These are phyloP conservation scores for Drosophila virilis DNA, from an alignment of 1,140 invertebrate species.

Conservation along the genomic window DNA sequence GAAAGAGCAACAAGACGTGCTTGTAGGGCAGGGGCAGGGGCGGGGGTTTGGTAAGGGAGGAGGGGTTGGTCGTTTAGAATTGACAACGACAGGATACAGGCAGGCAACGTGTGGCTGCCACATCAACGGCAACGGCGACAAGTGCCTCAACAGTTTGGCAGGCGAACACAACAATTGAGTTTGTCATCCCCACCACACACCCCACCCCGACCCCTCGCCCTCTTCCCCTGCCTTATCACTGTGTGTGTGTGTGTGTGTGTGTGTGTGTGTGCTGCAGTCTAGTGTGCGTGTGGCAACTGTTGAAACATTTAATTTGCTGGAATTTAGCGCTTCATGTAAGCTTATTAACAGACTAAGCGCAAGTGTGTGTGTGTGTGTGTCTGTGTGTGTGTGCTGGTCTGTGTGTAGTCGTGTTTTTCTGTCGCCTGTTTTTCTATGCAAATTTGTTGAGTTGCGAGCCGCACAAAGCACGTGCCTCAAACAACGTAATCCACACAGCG, in stretches of 20 bases:
- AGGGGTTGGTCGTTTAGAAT: conserved; percentile 42
- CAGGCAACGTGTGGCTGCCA: conserved; percentile 37
- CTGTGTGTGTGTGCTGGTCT: not conserved
- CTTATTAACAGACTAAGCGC: conserved; percentile 71
- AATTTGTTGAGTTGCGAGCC: conserved; percentile 41
- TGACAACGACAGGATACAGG: conserved; percentile 73
- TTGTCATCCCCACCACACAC: conserved; percentile 11
- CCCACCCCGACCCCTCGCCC: not conserved
- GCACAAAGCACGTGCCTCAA: conserved; percentile 13
- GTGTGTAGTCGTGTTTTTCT: conserved; percentile 29
- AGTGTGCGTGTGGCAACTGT: conserved; percentile 24
- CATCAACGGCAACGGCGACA: conserved; percentile 45
- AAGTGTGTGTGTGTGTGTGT: not conserved
- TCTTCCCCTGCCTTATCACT: not conserved
- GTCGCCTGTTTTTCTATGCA: conserved; percentile 73
- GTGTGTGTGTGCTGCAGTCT: not conserved
- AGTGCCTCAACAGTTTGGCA: conserved; percentile 73
- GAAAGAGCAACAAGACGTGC: conserved; percentile 77
- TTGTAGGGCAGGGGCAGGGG: not conserved
- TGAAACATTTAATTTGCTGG: conserved; percentile 80
- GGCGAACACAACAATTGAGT: conserved; percentile 74
- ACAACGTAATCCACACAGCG: conserved; percentile 1
- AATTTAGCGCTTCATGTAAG: conserved; percentile 71
- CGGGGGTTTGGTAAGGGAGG: not conserved
- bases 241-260: not conserved